A percentile compares a stretch with the other conserved stretches of the same genome.
Evolutionary conservation across 2,888 invertebrate genomes (phyloP).

Genomic region (Himalopsyche japonica): DNA sequence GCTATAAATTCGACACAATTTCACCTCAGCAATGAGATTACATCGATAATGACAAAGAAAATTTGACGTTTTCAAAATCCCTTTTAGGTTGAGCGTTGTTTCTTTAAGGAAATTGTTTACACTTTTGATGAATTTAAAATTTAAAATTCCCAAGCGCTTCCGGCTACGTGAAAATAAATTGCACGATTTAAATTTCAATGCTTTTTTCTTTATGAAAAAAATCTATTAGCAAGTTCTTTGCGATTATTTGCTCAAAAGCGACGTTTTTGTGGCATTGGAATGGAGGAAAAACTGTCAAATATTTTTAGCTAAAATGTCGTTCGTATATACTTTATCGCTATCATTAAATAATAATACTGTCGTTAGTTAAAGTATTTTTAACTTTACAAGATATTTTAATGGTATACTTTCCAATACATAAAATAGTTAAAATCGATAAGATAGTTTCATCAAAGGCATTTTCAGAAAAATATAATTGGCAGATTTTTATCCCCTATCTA

Average conservation of each 20-base stretch:
- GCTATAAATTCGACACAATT: neutral
- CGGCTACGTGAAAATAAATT: neutral
- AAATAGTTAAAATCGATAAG: too few species aligned
- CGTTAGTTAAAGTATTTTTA: too few species aligned
- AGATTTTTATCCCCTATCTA: too few species aligned
- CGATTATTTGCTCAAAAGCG: neutral
- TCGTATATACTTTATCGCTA: too few species aligned
- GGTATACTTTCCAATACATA: too few species aligned
- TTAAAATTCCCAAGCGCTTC: neutral
- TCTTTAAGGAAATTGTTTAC: neutral
- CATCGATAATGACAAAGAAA: conserved; percentile 1
- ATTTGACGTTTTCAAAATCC: neutral
- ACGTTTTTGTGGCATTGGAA: neutral
- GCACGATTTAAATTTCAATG: neutral
- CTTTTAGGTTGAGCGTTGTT: neutral
- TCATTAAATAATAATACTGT: too few species aligned
- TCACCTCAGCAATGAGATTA: neutral
- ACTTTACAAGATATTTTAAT: too few species aligned
- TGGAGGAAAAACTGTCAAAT: neutral
- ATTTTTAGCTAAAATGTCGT: too few species aligned
- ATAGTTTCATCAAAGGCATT: too few species aligned
- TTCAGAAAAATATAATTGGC: too few species aligned
- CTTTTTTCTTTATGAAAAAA: neutral
- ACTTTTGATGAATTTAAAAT: neutral
- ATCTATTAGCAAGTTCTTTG: neutral